phyloP scores from a whole-genome alignment of 2,797 vertebrate species.

The Coluber constrictor region DNA sequence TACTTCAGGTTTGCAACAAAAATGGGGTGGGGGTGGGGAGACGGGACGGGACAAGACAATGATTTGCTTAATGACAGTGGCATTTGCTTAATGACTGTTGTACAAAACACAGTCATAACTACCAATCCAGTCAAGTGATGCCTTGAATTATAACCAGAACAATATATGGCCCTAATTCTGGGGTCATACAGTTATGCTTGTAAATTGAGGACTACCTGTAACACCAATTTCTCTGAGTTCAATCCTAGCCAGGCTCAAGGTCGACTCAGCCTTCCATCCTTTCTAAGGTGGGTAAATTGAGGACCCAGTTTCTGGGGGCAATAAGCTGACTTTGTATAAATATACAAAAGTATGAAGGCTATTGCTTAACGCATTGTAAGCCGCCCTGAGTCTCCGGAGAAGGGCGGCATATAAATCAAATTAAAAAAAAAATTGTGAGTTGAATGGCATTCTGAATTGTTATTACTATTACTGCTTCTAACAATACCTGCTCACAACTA shows the following conservation, averaged over 20 bases:
- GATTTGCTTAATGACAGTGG: not conserved
- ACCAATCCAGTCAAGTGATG: not conserved
- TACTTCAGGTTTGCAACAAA: not conserved
- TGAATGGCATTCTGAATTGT: not conserved
- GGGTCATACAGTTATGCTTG: not conserved
- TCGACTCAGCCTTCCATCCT: too few species aligned
- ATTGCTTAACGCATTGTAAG: too few species aligned
- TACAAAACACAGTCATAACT: not conserved
- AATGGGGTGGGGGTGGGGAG: not conserved
- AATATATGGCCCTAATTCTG: not conserved
- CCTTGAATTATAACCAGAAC: not conserved
- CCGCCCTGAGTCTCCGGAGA: too few species aligned
- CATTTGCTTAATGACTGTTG: not conserved
- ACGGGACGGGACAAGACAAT: not conserved
- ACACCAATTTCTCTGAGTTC: too few species aligned
- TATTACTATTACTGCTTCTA: not conserved
- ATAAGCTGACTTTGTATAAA: too few species aligned
- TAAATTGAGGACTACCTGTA: not conserved
- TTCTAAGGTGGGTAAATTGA: too few species aligned
- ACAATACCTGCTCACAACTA: not conserved
- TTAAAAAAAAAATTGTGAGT: too few species aligned
- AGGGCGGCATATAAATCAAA: too few species aligned
- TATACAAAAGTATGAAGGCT: too few species aligned
- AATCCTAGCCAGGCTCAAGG: too few species aligned
- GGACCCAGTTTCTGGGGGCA: too few species aligned